Evolutionary conservation across 2,888 invertebrate genomes (phyloP).

Genomic region (Conus canariensis): DNA sequence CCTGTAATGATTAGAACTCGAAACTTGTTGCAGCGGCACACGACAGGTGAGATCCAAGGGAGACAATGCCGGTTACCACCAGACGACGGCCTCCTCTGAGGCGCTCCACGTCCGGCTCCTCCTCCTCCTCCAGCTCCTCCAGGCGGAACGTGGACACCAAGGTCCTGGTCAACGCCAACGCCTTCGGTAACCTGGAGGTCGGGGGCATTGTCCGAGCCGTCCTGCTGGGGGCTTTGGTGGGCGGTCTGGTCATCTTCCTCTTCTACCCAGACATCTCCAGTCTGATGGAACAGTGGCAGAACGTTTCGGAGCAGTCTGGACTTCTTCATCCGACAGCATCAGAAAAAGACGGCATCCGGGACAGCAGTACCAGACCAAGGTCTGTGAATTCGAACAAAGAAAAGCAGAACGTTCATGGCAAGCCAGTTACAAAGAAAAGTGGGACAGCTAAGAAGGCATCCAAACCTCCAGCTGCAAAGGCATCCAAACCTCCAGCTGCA

Average conservation of each 20-base stretch:
- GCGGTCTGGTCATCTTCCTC: constrained; percentile 44
- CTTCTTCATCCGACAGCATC: neutral
- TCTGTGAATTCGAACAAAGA: neutral
- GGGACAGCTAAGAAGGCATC: neutral
- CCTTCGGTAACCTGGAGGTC: neutral
- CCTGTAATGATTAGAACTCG: neutral
- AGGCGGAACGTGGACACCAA: neutral
- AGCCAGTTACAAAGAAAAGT: neutral
- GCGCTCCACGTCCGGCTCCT: neutral
- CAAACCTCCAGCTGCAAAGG: neutral
- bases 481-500: neutral
- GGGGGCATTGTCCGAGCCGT: constrained; percentile 16
- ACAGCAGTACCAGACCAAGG: neutral
- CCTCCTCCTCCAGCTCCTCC: neutral
- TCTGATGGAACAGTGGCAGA: constrained; percentile 32
- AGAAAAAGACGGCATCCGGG: neutral
- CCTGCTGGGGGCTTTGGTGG: constrained; percentile 42
- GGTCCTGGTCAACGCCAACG: neutral
- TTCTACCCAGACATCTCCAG: constrained; percentile 50
- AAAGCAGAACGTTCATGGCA: neutral
- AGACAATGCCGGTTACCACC: neutral
- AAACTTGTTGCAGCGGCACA: neutral
- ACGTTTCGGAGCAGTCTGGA: neutral
- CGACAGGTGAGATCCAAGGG: neutral
- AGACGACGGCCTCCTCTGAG: neutral